Conservation (phyloP, 2,797 vertebrate genomes). For the Nannoperca obscura region DNA sequence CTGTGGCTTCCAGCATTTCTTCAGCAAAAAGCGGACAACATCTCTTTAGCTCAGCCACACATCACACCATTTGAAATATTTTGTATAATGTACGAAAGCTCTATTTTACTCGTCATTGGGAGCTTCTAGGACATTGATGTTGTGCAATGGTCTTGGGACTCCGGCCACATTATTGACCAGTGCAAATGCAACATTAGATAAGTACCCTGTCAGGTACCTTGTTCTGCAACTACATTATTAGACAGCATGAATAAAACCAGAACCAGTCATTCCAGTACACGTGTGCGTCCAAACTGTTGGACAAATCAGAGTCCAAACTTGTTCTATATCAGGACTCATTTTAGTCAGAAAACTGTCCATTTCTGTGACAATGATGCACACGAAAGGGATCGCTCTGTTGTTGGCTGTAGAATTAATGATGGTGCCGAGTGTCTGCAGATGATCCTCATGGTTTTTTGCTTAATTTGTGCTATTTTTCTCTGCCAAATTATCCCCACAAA, state of each 20-base stretch:
- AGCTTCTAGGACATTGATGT: slow-evolving; percentile 24
- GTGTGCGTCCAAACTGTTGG: neutral
- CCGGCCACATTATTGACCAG: slow-evolving; percentile 54
- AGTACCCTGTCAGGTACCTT: slow-evolving; percentile 39
- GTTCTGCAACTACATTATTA: slow-evolving; percentile 1
- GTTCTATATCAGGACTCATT: neutral
- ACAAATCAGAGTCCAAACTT: neutral
- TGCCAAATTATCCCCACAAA: slow-evolving; percentile 29
- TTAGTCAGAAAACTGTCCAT: slow-evolving; percentile 16
- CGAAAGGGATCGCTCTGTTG: slow-evolving; percentile 15
- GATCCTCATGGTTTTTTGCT: slow-evolving; percentile 13
- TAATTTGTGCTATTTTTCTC: slow-evolving; percentile 20
- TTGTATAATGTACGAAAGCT: neutral
- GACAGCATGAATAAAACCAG: slow-evolving; percentile 2
- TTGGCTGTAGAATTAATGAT: slow-evolving; percentile 17
- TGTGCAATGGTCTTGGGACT: slow-evolving; percentile 44
- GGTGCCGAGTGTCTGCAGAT: slow-evolving; percentile 17
- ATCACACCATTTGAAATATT: neutral
- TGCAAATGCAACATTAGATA: slow-evolving; percentile 62
- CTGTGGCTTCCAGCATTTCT: slow-evolving; percentile 1
- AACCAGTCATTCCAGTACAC: neutral
- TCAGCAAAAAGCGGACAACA: slow-evolving; percentile 10
- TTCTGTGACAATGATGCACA: slow-evolving; percentile 24
- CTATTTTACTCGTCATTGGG: neutral
- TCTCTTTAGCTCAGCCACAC: neutral